A percentile compares a stretch with the other conserved stretches of the same genome.
Conservation (phyloP, 2,888 invertebrate species). For the Aspidiotus rigidus region DNA sequence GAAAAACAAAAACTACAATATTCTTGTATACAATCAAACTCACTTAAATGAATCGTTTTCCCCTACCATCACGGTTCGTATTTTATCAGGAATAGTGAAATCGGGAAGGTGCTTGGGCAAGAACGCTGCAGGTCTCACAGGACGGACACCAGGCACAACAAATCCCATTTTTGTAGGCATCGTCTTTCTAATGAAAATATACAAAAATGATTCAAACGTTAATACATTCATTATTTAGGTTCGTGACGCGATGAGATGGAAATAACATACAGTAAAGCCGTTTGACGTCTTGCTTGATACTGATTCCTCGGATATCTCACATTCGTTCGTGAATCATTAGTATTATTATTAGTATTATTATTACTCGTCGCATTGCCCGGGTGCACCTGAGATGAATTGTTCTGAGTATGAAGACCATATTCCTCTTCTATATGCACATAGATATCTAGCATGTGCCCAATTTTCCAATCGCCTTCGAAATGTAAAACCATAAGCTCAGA, state of each 20-base stretch:
- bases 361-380: too few species aligned
- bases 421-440: constrained; percentile 5
- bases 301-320: too few species aligned
- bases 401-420: too few species aligned
- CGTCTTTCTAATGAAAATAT: constrained; percentile 35
- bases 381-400: too few species aligned
- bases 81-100: constrained; percentile 44
- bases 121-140: constrained; percentile 52
- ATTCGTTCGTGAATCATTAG: too few species aligned
- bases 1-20: too few species aligned
- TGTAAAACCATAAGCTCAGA: constrained; percentile 6
- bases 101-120: constrained; percentile 47
- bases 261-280: too few species aligned
- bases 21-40: background rate
- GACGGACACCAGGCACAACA: constrained; percentile 49
- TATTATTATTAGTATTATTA: too few species aligned
- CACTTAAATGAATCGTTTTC: background rate
- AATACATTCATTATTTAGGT: background rate
- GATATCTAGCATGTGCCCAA: constrained; percentile 4
- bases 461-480: constrained; percentile 25
- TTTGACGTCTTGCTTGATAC: too few species aligned
- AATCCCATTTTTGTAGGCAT: constrained; percentile 37
- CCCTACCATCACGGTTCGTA: background rate
- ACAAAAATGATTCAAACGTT: background rate
- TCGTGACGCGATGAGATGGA: too few species aligned